Base-by-base conservation (phyloP, 2,888 invertebrate species). In the Drepana falcataria region DNA sequence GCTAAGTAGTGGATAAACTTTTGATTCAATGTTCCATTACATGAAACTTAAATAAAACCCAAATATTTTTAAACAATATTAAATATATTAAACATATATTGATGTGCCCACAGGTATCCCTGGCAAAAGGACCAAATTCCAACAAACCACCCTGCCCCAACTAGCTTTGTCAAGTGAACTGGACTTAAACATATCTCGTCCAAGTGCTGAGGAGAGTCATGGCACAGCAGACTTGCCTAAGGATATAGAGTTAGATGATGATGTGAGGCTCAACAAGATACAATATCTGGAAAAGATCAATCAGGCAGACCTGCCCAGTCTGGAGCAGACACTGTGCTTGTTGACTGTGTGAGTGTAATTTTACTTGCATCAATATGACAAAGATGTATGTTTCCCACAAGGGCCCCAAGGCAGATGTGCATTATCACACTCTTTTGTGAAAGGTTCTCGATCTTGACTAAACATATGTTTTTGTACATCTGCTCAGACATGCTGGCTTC, bases 91-190 rank as follows among this genome's bases (percentile, higher is more conserved):
- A 52, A 9, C n/a, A 48, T 35, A 52, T 37, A 51, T 7, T 48
- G 0, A 47, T 47, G 3, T 47, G 56, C 70, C 58, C 48, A 44
- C 58, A 89, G 96, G 97, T 65, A 93, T 95, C 44, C 85, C 99
- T 64, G 99, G 99, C 0, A 96, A 96, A 77, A 93, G 99, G 60
- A 99, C 99, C 5, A 95, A 95, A 70, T 97, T 94, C 77, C 99
- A 99, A 80, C 93, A 94, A 66, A 94, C 94, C 48, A 93, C 95
- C 41, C 83, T 97, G 51, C 94, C 99, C 0, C 99, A 99, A 76
- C 90, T 99, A 21, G 93, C 95, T 47, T 80, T 98, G 0, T 93
- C 94, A 66, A 93, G 96, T 52, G 85, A 89, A 53, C 61, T 92
- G 4, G 86, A 87, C 47, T 69, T 81, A 2, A 81, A 79, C 55